phyloP scores from a whole-genome alignment of 2,888 invertebrate genomes.

The Leptinotarsa juncta region DNA sequence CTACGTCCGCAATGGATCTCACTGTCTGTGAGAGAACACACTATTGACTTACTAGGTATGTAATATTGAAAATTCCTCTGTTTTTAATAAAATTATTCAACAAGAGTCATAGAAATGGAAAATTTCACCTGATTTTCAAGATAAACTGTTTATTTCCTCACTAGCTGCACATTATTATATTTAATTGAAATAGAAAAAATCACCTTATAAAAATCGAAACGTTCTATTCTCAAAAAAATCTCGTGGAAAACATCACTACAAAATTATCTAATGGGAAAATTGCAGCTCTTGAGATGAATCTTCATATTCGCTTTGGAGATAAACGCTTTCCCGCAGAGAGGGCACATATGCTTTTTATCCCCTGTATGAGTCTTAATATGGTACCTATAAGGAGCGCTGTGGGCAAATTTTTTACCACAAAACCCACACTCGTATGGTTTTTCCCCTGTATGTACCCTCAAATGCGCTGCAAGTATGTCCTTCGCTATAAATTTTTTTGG shows the following conservation, averaged over 20 bases:
- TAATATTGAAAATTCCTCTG: too few relatives aligned
- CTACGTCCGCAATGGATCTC: too few relatives aligned
- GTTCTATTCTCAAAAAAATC: not conserved
- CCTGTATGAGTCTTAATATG: constrained; percentile 47
- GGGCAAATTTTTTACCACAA: constrained; percentile 45
- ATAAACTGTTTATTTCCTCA: too few relatives aligned
- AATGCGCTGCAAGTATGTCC: constrained; percentile 52
- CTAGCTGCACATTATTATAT: too few relatives aligned
- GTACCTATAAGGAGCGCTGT: constrained; percentile 43
- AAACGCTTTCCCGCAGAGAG: constrained; percentile 42
- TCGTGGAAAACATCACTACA: not conserved
- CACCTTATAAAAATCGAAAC: not conserved
- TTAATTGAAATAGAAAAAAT: too few relatives aligned
- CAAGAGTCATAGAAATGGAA: too few relatives aligned
- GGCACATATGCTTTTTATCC: constrained; percentile 41
- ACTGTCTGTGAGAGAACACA: too few relatives aligned
- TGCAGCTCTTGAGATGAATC: constrained; percentile 45
- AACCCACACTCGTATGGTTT: constrained; percentile 52
- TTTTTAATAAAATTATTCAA: too few relatives aligned
- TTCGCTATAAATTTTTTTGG: constrained; percentile 43
- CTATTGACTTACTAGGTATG: too few relatives aligned
- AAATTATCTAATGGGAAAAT: constrained; percentile 28
- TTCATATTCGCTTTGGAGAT: constrained; percentile 48
- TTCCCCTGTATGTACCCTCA: constrained; percentile 56
- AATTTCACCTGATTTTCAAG: too few relatives aligned